Base-by-base conservation (phyloP, 2,797 vertebrate species). In the Pterois miles region DNA sequence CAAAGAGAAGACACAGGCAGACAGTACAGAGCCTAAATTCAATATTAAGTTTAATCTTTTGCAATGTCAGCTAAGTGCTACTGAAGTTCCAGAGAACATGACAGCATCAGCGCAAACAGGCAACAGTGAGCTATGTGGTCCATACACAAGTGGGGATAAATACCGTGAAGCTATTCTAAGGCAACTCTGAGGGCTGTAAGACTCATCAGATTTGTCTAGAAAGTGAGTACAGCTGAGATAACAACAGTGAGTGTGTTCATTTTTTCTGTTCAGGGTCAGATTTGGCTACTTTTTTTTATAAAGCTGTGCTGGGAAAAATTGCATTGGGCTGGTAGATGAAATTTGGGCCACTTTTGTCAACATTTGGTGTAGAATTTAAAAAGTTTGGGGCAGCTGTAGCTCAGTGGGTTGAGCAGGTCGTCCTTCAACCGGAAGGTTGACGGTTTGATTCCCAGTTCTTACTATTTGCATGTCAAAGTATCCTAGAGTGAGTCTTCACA, bases 331-430 rank as follows among this genome's bases (percentile, higher is more conserved):
- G 6, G 16, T 46, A 46, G 40, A 46, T 16, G 40, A 43, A 4
- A 43, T 43, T 43, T 20, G 16, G 16, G 40, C 0, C 0, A 16
- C 16, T 46, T 20, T 46, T 46, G 40, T 20, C 40, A 46, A 46
- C 16, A 20, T 46, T 46, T 46, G 8, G 16, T 3, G 7, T 1
- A 0, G 7, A 18, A 8, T 46, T 43, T 18, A 0, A 14, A 38
- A 38, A 0, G 14, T 38, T 10, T 18, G 40, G 18, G 40, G 16
- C 40, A 4, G 40, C 16, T 46, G 16, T 20, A 18, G 18, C 16
- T 20, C 16, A 20, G 16, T 46, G 1, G 40, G 40, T 46, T 8
- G 40, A 46, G 40, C 16, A 46, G 40, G 40, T 46, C 0, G 40
- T 46, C 40, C 16, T 43, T 43, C 18, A 43, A 43, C 16, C 16